Percentiles rank a stretch among this genome's conserved stretches.
These are phyloP conservation scores for Anhinga anhinga DNA, from an alignment of 2,113 vertebrate species.

Conservation along the genomic window DNA sequence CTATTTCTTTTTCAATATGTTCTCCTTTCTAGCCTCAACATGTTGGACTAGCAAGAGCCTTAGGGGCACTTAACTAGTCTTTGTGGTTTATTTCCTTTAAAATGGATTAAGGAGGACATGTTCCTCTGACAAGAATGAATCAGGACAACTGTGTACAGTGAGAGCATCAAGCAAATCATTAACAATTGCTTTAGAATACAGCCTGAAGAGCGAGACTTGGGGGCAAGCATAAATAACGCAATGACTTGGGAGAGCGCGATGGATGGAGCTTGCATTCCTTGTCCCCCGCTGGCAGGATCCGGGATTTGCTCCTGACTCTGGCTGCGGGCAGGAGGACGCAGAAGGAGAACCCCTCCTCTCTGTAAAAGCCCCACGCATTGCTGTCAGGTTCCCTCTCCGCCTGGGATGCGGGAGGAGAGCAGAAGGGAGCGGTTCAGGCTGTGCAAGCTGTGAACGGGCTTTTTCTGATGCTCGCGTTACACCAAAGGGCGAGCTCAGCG, in stretches of 20 bases:
- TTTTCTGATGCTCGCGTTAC: not conserved
- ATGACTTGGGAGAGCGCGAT: not conserved
- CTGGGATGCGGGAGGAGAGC: not conserved
- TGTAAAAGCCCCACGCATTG: fast-evolving
- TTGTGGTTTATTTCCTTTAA: conserved; percentile 47
- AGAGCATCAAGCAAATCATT: conserved; percentile 39
- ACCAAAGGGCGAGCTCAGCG: not conserved
- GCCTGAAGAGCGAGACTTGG: not conserved
- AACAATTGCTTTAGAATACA: not conserved
- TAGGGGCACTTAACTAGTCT: not conserved
- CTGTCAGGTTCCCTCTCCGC: not conserved
- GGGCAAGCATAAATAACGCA: not conserved
- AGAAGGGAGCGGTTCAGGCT: not conserved
- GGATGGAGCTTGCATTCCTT: not conserved
- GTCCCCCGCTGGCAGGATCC: not conserved
- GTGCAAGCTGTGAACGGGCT: not conserved
- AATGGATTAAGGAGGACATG: conserved; percentile 33
- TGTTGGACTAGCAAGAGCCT: conserved; percentile 12
- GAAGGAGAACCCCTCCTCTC: not conserved
- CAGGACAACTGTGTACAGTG: not conserved
- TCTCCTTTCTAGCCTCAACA: not conserved
- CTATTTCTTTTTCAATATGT: not conserved
- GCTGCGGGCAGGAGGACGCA: not conserved
- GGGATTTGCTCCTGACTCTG: not conserved
- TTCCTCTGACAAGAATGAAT: conserved; percentile 24